Evolutionary conservation across 2,888 invertebrate species (phyloP).

Genomic region (Epinotia brunnichana): DNA sequence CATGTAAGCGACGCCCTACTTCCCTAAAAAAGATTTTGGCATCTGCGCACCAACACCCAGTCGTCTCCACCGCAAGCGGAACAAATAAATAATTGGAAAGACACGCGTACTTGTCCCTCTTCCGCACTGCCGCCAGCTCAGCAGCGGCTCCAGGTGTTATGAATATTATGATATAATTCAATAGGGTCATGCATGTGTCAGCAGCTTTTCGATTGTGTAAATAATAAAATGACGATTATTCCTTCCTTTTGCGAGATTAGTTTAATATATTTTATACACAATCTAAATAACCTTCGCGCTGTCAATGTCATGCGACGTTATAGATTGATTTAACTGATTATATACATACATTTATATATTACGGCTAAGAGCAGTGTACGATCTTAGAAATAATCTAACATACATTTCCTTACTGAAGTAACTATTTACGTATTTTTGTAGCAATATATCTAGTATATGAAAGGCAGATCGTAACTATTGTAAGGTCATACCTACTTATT

Average conservation of each 20-base stretch:
- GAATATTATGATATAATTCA: no score
- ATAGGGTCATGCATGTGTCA: no score
- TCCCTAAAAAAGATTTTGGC: no score
- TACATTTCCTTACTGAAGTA: background rate
- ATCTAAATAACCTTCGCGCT: constrained; percentile 23
- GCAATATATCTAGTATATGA: background rate
- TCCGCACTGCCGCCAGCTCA: no score
- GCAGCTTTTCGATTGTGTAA: no score
- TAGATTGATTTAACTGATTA: constrained; percentile 1
- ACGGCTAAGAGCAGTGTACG: background rate
- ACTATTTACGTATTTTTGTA: background rate
- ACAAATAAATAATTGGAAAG: no score
- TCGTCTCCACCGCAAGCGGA: no score
- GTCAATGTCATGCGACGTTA: constrained; percentile 18
- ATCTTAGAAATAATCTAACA: background rate
- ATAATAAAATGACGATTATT: constrained; percentile 12
- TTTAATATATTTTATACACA: constrained; percentile 4
- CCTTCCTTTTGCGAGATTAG: constrained; percentile 15
- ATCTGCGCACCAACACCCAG: no score
- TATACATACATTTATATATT: background rate
- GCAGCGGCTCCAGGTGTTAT: no score
- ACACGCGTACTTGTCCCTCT: no score
- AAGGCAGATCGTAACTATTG: background rate
- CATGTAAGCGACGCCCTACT: no score
- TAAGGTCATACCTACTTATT: background rate